Evolutionary conservation across 2,797 vertebrate species (phyloP), one percentile per base, ranked within the genome.

Genomic region (Syndactyla subalaris): DNA sequence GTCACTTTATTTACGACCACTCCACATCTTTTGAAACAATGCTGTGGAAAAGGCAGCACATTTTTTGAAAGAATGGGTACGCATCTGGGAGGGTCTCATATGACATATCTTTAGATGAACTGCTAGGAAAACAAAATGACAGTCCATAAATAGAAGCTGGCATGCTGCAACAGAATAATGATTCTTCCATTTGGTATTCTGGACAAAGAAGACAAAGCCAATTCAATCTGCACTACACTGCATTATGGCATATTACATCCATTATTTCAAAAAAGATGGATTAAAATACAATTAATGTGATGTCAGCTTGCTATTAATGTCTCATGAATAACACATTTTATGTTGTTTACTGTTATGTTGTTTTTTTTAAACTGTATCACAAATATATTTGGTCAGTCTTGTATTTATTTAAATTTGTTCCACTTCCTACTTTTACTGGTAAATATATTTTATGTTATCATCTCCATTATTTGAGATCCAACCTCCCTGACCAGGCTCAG

Each of bases 121-220:
- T 80, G 38, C 30, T 71, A 39, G 32, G 55, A 91, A 88, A 92
- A 91, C 70, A 74, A 92, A 93, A 67, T 38, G 27, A 49, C 52
- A 83, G 36, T 46, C 78, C 68, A 74, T 80, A 91, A 96, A 91
- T 83, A 93, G 78, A 76, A 80, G 27, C 41, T 80, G 49, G 34
- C 10, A n/a, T 65, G 45, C 34, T 92, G 52, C 82, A 83, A 54
- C 26, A 80, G 68, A 93, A 74, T 88, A 77, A 88, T 83, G 48
- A 74, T 89, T 80, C 68, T 89, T 89, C 75, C 41, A 36, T 80
- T 92, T 85, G 55, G 32, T 85, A 73, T 94, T 92, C 87, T 32
- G 14, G 61, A 93, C 87, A 88, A 93, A 93, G 67, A 89, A 59
- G 61, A 93, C 72, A 88, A 89, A 94, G n/a, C 19, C 75, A 74